Percentiles rank a stretch among this genome's conserved stretches.
phyloP scores from a whole-genome alignment of 2,888 invertebrate species.

The Hofmannophila pseudospretella region DNA sequence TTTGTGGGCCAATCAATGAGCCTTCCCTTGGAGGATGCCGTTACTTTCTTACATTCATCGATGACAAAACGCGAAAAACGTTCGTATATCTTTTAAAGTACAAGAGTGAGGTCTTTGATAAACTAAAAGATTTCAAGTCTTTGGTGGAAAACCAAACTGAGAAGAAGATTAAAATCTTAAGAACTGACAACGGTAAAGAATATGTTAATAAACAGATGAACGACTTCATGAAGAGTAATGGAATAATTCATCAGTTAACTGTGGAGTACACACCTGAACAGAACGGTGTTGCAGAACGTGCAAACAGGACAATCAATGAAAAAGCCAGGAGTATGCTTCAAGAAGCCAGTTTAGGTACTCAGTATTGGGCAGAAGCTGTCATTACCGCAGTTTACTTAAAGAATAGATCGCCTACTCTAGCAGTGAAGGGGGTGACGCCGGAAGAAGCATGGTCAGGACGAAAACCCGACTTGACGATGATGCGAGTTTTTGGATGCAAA shows the following conservation, averaged over 20 bases:
- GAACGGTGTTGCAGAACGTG: constrained; percentile 31
- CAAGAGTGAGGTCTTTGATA: constrained; percentile 7
- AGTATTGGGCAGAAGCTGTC: constrained; percentile 13
- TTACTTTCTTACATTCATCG: constrained; percentile 7
- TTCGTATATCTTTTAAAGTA: constrained; percentile 10
- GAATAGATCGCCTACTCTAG: constrained; percentile 12
- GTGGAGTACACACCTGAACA: constrained; percentile 25
- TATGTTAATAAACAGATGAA: constrained; percentile 12
- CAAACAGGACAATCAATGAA: constrained; percentile 13
- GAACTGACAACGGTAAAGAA: too few species aligned
- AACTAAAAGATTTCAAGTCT: constrained; percentile 2
- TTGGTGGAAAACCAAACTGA: constrained; percentile 9
- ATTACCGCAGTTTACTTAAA: constrained; percentile 13
- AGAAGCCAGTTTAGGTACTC: constrained; percentile 1
- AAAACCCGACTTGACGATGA: constrained; percentile 5
- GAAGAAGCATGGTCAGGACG: constrained; percentile 9
- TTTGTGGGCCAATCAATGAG: constrained; percentile 7
- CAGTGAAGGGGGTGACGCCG: constrained; percentile 3
- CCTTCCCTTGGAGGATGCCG: neutral
- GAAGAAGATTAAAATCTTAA: constrained; percentile 9
- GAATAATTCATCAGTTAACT: constrained; percentile 23
- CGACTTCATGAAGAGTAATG: constrained; percentile 7
- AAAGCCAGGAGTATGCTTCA: constrained; percentile 9
- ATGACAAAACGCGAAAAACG: constrained; percentile 9
- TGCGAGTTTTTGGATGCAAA: constrained; percentile 11